phyloP scores from a whole-genome alignment of 2,888 invertebrate genomes.

The Holacanthella duospinosa region DNA sequence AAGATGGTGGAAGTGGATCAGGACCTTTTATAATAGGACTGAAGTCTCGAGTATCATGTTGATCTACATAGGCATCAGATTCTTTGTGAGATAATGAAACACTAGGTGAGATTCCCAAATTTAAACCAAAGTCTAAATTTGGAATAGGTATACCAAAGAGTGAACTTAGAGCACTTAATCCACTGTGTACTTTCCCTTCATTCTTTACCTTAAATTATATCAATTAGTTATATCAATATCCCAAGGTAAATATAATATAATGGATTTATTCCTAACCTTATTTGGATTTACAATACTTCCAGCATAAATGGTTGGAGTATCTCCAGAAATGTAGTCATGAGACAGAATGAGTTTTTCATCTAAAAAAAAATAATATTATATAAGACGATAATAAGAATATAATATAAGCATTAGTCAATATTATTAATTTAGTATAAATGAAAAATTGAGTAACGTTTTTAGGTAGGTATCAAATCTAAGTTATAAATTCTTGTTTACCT shows the following conservation, averaged over 20 bases:
- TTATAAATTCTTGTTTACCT: conserved; percentile 9
- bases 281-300: conserved; percentile 39
- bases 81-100: conserved; percentile 27
- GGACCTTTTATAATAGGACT: conserved; percentile 19
- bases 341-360: conserved; percentile 25
- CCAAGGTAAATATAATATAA: too few species aligned
- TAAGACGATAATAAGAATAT: too few species aligned
- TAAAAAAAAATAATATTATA: conserved; percentile 12
- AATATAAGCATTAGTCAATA: too few species aligned
- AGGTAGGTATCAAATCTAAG: too few species aligned
- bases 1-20: conserved; percentile 34
- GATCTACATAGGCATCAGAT: conserved; percentile 12
- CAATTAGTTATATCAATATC: too few species aligned
- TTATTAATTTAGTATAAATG: too few species aligned
- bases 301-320: conserved; percentile 53
- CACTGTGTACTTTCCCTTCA: neutral
- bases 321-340: conserved; percentile 47
- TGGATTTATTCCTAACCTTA: conserved; percentile 9
- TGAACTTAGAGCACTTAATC: conserved; percentile 43
- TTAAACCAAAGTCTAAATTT: conserved; percentile 54
- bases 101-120: conserved; percentile 34
- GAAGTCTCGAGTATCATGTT: conserved; percentile 16
- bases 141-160: conserved; percentile 77
- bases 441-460: too few species aligned
- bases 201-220: too few species aligned